A percentile compares a stretch with the other conserved stretches of the same genome.
These are phyloP conservation scores for Drosophila mojavensis DNA, from an alignment of 1,140 invertebrate species.

Conservation along the genomic window DNA sequence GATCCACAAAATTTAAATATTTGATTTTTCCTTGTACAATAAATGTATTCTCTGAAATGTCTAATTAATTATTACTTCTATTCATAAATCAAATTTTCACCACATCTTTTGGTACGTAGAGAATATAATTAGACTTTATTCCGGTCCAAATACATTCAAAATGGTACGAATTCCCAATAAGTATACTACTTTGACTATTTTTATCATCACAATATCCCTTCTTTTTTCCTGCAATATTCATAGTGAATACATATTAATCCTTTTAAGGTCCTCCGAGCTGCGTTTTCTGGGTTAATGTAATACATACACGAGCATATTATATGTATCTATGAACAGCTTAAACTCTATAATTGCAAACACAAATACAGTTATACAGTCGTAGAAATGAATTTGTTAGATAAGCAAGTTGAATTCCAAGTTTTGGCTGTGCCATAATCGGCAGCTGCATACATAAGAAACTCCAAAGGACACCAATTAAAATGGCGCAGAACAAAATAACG, in stretches of 20 bases:
- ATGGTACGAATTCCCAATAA: too few species aligned
- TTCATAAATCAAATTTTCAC: too few species aligned
- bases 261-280: not conserved
- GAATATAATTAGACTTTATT: too few species aligned
- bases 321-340: slow-evolving; percentile 6
- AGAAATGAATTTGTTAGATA: slow-evolving; percentile 2
- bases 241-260: not conserved
- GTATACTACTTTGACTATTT: too few species aligned
- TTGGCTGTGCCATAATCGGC: not conserved
- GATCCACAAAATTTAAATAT: too few species aligned
- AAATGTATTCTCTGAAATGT: too few species aligned
- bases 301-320: slow-evolving; percentile 25
- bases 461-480: slow-evolving; percentile 40
- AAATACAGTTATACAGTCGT: not conserved
- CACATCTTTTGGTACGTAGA: too few species aligned
- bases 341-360: not conserved
- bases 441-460: slow-evolving; percentile 25
- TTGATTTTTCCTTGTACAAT: too few species aligned
- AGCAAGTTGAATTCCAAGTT: not conserved
- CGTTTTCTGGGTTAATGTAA: slow-evolving; percentile 35
- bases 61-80: too few species aligned
- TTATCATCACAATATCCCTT: too few species aligned
- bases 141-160: too few species aligned
- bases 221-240: too few species aligned
- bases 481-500: slow-evolving; percentile 29